Evolutionary conservation across 2,888 invertebrate species (phyloP).

Genomic region (Panorpa germanica): DNA sequence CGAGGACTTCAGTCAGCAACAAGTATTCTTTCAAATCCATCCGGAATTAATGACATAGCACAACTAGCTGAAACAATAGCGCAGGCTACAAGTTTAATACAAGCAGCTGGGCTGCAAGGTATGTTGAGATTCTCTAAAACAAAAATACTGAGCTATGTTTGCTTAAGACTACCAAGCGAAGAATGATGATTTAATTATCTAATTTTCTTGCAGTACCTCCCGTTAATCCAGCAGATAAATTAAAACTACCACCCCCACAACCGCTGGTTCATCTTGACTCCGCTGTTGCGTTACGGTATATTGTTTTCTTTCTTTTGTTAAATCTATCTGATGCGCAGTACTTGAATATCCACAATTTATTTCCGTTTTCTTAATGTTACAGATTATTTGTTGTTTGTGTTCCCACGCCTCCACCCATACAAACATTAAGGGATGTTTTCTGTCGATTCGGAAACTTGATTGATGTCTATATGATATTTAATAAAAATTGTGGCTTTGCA

Average conservation of each 20-base stretch:
- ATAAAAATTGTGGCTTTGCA: constrained; percentile 85
- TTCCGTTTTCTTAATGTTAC: constrained; percentile 7
- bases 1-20: too few relatives aligned
- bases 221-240: too few relatives aligned
- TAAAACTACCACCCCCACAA: constrained; percentile 52
- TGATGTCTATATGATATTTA: constrained; percentile 73
- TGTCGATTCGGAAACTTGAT: constrained; percentile 81
- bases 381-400: constrained; percentile 31
- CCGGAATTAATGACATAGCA: constrained; percentile 40
- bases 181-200: too few relatives aligned
- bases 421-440: constrained; percentile 71
- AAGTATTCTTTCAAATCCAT: too few relatives aligned
- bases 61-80: constrained; percentile 55
- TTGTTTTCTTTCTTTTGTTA: constrained; percentile 27
- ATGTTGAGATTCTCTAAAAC: too few relatives aligned
- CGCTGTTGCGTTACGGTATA: constrained; percentile 43
- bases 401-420: constrained; percentile 49
- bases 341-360: background rate
- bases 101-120: too few relatives aligned
- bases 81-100: constrained; percentile 57
- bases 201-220: constrained; percentile 41
- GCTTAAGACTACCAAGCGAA: too few relatives aligned
- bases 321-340: background rate
- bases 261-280: constrained; percentile 49
- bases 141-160: too few relatives aligned